Evolutionary conservation across 1,140 invertebrate genomes (phyloP), one percentile per base, ranked within the genome.

Genomic region (Mactra quadrangularis): DNA sequence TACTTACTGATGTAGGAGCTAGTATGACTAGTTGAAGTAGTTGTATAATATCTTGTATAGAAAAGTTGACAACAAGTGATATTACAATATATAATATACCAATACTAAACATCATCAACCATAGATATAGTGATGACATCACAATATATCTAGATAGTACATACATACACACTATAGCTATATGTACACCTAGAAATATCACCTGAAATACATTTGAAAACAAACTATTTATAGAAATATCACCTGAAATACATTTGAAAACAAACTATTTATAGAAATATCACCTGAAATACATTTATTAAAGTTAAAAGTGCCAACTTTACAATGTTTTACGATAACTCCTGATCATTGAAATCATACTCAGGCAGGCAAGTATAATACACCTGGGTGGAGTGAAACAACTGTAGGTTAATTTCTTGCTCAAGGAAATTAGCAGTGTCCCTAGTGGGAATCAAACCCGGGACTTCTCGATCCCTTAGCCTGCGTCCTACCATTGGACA

Each of bases 131-230:
- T 3, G 64, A 1, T 31, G 25, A 6, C 9, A 64, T n/a, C 60
- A 64, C 22, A 2, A 35, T 38, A 27, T 33, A 47, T 25, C 22
- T 50, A 0, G 64, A 52, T 4, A 68, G 45, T 3, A 68, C 6
- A 7, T 31, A 68, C 25, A 68, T 0, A 25, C 0, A 68, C n/a
- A 50, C 25, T 29, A 68, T 25, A 19, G 64, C 64, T 29, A 68
- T 31, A n/a, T 68, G 64, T 50, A 68, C 13, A 31, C 64, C 64
- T 11, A 68, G 7, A 50, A 27, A 68, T 25, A 68, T 41, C 25
- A 68, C 25, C 64, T 68, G 45, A 31, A 68, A 45, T 64, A 64
- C 60, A 2, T 33, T 45, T 25, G 19, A n/a, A n/a, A n/a, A n/a
- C n/a, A n/a, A n/a, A n/a, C n/a, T n/a, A n/a, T 22, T 27, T 45